Evolutionary conservation across 1,140 invertebrate species (phyloP).

Genomic region (Scaptomyza hsui): DNA sequence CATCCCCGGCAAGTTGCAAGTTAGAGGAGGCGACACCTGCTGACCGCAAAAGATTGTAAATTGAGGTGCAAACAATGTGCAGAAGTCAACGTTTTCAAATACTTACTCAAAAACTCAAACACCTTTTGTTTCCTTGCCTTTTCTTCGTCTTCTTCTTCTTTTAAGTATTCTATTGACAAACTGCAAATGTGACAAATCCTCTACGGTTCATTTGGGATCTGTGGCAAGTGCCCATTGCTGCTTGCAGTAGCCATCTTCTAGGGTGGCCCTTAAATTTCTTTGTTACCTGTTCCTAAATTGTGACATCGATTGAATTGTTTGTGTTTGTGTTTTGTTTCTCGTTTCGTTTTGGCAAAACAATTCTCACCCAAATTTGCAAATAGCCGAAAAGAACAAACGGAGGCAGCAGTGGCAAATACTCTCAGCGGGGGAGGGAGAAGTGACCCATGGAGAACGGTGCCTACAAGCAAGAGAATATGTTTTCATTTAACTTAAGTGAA

Average conservation of each 20-base stretch:
- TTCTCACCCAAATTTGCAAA: conserved; percentile 8
- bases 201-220: conserved; percentile 5
- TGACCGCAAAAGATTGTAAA: conserved; percentile 77
- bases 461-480: not conserved
- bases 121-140: too few relatives aligned
- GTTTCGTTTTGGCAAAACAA: conserved; percentile 34
- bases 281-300: conserved; percentile 29
- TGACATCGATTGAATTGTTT: conserved; percentile 39
- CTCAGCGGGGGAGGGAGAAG: conserved; percentile 15
- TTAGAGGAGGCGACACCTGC: conserved; percentile 32
- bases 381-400: not conserved
- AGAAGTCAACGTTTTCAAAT: conserved; percentile 26
- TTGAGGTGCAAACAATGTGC: conserved; percentile 74
- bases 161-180: conserved; percentile 48
- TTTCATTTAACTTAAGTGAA: not conserved
- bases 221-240: conserved; percentile 13
- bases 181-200: conserved; percentile 63
- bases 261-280: conserved; percentile 13
- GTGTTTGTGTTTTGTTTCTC: not conserved
- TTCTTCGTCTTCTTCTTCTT: conserved; percentile 38
- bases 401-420: conserved; percentile 34
- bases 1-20: not conserved
- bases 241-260: conserved; percentile 20
- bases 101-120: conserved; percentile 15
- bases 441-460: not conserved